These are phyloP conservation scores for Empidonax alnorum DNA, from an alignment of 2,113 vertebrate species.

Conservation along the genomic window DNA sequence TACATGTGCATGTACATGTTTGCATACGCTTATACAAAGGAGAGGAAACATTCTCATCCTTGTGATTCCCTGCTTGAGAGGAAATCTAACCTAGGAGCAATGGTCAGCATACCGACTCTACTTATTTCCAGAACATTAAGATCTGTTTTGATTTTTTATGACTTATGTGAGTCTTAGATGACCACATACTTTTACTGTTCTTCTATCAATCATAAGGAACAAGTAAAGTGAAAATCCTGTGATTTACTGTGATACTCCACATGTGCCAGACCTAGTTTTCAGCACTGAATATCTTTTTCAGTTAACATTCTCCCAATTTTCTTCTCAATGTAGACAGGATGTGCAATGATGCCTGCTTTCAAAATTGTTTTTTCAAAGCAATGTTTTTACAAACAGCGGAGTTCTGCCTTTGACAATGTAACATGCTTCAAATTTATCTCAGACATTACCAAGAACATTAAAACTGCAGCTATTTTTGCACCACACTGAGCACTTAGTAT, in stretches of 20 bases:
- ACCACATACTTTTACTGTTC: neutral
- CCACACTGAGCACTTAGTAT: neutral
- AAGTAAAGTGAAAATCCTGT: neutral
- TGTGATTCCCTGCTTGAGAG: neutral
- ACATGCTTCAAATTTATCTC: neutral
- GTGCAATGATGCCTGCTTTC: neutral
- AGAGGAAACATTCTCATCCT: neutral
- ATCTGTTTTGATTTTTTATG: neutral
- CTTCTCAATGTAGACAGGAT: neutral
- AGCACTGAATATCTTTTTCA: neutral
- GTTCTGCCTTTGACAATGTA: neutral
- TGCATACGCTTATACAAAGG: neutral
- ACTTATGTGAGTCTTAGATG: neutral
- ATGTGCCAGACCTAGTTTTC: neutral
- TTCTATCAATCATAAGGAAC: neutral
- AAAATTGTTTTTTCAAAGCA: neutral
- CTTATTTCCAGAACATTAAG: neutral
- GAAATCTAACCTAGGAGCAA: fast-evolving
- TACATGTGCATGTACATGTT: fast-evolving
- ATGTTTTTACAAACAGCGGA: neutral
- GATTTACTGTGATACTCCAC: neutral
- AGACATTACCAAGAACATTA: neutral
- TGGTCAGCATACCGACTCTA: neutral
- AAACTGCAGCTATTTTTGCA: neutral
- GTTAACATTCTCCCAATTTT: neutral